Evolutionary conservation across 1,140 invertebrate genomes (phyloP).

Genomic region (Grapholita molesta): DNA sequence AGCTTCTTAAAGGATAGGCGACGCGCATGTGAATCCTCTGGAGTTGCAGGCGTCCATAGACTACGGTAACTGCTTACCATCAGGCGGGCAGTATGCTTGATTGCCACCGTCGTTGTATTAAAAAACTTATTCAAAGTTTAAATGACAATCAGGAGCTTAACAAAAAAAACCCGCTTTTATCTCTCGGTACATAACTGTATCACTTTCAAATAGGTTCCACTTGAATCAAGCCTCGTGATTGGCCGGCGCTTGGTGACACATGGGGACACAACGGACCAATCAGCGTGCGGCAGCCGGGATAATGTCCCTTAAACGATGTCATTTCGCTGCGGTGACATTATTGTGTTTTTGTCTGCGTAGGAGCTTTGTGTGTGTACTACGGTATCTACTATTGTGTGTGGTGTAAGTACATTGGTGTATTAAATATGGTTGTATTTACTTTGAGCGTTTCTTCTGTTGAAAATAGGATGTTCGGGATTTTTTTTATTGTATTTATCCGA

Average conservation of each 20-base stretch:
- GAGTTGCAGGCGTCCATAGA: no score
- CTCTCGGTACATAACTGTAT: conserved; percentile 51
- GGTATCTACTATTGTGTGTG: background rate
- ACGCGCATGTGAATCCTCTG: no score
- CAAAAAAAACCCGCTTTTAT: background rate
- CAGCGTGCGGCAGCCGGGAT: conserved; percentile 27
- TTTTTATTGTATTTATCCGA: no score
- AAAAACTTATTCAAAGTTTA: no score
- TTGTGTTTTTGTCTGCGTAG: conserved; percentile 20
- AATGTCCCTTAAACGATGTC: conserved; percentile 35
- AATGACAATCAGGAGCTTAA: no score
- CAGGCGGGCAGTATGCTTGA: no score
- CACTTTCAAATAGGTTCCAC: conserved; percentile 59
- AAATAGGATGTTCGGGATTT: no score
- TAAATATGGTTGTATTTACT: background rate
- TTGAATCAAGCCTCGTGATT: conserved; percentile 48
- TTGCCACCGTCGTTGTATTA: no score
- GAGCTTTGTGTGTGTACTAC: background rate
- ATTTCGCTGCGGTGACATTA: conserved; percentile 31
- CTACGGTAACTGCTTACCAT: no score
- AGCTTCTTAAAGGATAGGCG: no score
- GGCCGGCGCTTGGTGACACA: conserved; percentile 68
- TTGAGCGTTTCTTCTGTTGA: no score
- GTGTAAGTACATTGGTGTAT: background rate
- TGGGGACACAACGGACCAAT: conserved; percentile 68